Evolutionary conservation across 2,888 invertebrate species (phyloP), one percentile per base, ranked within the genome.

Genomic region (Lithophane socia): DNA sequence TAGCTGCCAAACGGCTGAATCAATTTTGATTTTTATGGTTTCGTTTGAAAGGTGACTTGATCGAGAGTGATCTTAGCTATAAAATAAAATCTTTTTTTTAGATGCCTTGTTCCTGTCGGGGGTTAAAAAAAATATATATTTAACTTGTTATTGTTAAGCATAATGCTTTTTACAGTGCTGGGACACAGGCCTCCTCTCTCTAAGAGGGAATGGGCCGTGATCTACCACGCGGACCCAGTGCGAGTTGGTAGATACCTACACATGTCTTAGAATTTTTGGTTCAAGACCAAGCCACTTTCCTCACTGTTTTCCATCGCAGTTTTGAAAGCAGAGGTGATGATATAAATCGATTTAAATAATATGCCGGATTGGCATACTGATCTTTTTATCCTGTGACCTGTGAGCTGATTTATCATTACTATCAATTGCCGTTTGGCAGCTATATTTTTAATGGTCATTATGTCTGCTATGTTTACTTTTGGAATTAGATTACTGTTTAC

Each of bases 381-480:
- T 21, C 1, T 44, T 18, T 58, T 13, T 60, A 24, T 4, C n/a
- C 24, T 69, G 52, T 78, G 78, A 16, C 70, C n/a, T n/a, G n/a
- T n/a, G 21, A 61, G 0, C 4, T 44, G 60, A 49, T 72, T 42
- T 54, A 66, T 56, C 66, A 79, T 78, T 79, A 70, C 0, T 37
- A 37, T 37, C 58, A 66, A 54, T 52, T 56, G 44, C 54, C 47
- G 49, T 61, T 66, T 61, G 65, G 61, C 65, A 72, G 79, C 49
- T 12, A 21, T 29, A 44, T 73, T 79, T 58, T 64, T 80, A 73
- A 73, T 63, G 49, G 61, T n/a, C 47, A 18, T n/a, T 67, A 64
- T 77, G 42, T 73, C 64, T 52, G 5, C 24, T 37, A 37, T 67
- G 52, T 64, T 80, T 73, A 73, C 63, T 80, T 75, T 58, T 21